These are phyloP conservation scores for Prunella himalayana DNA, from an alignment of 2,113 vertebrate genomes.

Conservation along the genomic window DNA sequence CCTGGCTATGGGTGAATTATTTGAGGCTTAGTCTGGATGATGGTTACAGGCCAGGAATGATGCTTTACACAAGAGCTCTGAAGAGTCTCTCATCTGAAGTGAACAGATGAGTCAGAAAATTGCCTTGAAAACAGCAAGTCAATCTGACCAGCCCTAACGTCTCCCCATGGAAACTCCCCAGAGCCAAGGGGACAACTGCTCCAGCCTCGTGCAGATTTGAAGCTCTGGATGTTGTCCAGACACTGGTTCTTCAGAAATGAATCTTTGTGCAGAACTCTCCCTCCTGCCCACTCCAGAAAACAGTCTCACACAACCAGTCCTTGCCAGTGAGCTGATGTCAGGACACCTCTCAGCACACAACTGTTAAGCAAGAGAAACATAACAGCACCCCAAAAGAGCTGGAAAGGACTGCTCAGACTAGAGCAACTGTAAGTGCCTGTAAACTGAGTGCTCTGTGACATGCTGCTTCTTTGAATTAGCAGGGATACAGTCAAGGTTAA, in stretches of 20 bases:
- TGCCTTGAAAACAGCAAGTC: neutral
- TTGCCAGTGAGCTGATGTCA: neutral
- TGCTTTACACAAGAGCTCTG: neutral
- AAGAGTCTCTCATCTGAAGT: neutral
- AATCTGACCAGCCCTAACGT: neutral
- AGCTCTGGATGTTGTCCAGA: neutral
- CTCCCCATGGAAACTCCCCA: neutral
- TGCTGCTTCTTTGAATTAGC: neutral
- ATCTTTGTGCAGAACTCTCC: neutral
- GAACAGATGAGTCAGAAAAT: neutral
- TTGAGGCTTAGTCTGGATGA: neutral
- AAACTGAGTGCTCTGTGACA: neutral
- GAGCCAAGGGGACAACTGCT: neutral
- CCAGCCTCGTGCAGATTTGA: fast-evolving
- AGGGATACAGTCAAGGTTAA: neutral
- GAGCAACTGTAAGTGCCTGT: neutral
- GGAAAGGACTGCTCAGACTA: neutral
- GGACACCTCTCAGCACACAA: neutral
- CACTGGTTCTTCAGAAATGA: neutral
- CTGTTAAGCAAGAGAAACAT: neutral
- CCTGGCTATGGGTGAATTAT: neutral
- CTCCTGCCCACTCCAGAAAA: neutral
- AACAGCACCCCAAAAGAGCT: neutral
- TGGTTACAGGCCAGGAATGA: neutral
- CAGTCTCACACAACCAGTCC: conserved; percentile 6